These are phyloP conservation scores for Macaria liturata DNA, from an alignment of 2,888 invertebrate genomes.

Conservation along the genomic window DNA sequence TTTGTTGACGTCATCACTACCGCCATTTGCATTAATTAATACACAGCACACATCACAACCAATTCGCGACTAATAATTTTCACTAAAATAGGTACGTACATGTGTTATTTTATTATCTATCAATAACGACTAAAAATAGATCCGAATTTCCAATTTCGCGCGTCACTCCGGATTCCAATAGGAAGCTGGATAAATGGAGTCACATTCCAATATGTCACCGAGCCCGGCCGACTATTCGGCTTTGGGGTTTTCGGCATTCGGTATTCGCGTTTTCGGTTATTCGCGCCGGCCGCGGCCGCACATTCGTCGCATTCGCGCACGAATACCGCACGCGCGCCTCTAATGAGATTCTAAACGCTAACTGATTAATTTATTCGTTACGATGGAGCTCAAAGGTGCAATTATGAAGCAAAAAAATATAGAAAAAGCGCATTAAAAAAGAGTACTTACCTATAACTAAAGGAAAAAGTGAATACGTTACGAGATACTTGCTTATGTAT, in stretches of 20 bases:
- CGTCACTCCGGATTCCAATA: slow-evolving; percentile 83
- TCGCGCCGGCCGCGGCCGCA: slow-evolving; percentile 48
- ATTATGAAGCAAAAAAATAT: too few relatives aligned
- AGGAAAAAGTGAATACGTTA: too few relatives aligned
- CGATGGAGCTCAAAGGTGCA: slow-evolving; percentile 23
- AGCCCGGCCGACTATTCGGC: slow-evolving; percentile 71
- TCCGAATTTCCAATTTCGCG: slow-evolving; percentile 81
- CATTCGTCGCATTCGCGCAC: slow-evolving; percentile 65
- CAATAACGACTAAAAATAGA: slow-evolving; percentile 77
- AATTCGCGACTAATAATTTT: slow-evolving; percentile 23
- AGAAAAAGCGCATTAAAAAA: too few relatives aligned
- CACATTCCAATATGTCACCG: slow-evolving; percentile 83
- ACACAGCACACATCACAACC: neutral
- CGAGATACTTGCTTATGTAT: too few relatives aligned
- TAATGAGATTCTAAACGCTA: slow-evolving; percentile 73
- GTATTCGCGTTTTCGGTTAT: slow-evolving; percentile 67
- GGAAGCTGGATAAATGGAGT: slow-evolving; percentile 82
- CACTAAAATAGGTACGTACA: slow-evolving; percentile 45
- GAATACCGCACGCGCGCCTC: slow-evolving; percentile 56
- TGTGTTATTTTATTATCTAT: slow-evolving; percentile 71
- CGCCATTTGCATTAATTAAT: slow-evolving; percentile 9
- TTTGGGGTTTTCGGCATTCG: slow-evolving; percentile 67
- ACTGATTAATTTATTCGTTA: slow-evolving; percentile 45
- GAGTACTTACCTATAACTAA: too few relatives aligned
- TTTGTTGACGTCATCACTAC: neutral